Base-by-base conservation (phyloP, 2,888 invertebrate genomes). In the Saturnia pavonia region DNA sequence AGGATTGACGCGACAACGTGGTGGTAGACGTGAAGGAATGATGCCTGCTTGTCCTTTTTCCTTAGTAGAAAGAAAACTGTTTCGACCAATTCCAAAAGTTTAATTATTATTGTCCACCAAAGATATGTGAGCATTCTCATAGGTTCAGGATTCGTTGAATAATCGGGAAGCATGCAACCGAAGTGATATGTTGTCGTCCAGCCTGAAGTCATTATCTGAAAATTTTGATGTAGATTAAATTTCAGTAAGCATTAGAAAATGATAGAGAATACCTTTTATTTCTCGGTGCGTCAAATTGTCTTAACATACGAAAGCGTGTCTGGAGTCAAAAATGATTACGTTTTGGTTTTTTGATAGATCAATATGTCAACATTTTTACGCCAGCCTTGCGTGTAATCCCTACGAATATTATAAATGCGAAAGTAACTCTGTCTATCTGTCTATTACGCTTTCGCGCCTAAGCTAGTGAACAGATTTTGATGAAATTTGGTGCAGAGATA, bases 21-120 rank as follows among this genome's bases (percentile, higher is more conserved):
- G 87, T 97, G 97, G 81, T 97, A 97, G 1, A 97, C 88, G 77
- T 97, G 97, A 67, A 97, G 88, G 74, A 95, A 95, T 0, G 97
- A 95, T 9, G 96, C 95, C 88, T 97, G 97, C 66, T 94, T 95
- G 72, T 95, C 92, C 83, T 96, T 97, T 86, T 96, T 96, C 73
- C 97, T 94, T 77, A 97, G 82, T 19, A 96, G 88, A 81, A 97
- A 97, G 84, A 97, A 95, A 7, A 95, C 82, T 0, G 97, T 97
- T 85, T 97, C 97, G 0, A 94, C 78, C 1, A 97, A 87, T 83
- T 97, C 97, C 34, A 94, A 75, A 7, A 96, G 78, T 88, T 97
- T 97, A 0, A 97, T 81, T 68, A 96, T 87, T 66, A 95, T 85
- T 0, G 95, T 92, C 93, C 95, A 96, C 94, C 96, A 96, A 3